These are phyloP conservation scores for Stratiolaelaps scimitus DNA, from an alignment of 1,140 invertebrate species.

Conservation along the genomic window DNA sequence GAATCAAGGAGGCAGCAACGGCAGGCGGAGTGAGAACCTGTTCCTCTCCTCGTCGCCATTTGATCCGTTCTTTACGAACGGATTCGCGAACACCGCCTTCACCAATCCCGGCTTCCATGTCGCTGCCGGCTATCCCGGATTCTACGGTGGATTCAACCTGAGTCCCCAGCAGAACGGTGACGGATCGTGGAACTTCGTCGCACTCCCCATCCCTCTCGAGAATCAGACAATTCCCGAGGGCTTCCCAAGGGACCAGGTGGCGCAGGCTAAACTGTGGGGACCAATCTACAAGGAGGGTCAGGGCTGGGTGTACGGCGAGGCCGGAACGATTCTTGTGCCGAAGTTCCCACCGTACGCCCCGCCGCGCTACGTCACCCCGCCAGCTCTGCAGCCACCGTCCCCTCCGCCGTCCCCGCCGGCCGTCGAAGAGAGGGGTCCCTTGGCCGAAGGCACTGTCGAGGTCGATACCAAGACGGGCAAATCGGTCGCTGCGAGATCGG, in stretches of 20 bases:
- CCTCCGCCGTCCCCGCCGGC: background rate
- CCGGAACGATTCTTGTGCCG: conserved; percentile 8
- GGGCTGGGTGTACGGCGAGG: conserved; percentile 12
- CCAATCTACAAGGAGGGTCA: conserved; percentile 13
- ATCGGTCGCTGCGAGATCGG: background rate
- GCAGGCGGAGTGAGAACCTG: conserved; percentile 3
- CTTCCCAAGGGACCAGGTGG: conserved; percentile 10
- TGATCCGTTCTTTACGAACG: conserved; percentile 21
- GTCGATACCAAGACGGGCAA: conserved; percentile 16
- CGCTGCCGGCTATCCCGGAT: conserved; percentile 12
- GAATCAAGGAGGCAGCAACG: background rate
- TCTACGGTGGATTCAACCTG: background rate
- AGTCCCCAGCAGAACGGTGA: conserved; percentile 23
- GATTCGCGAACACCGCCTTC: background rate
- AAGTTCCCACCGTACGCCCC: conserved; percentile 15
- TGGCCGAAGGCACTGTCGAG: background rate
- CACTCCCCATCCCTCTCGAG: conserved; percentile 9
- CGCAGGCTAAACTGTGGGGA: conserved; percentile 20
- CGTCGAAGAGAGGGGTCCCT: background rate
- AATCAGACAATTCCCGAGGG: conserved; percentile 22
- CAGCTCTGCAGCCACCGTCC: background rate
- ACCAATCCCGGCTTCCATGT: conserved; percentile 21
- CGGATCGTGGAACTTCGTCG: conserved; percentile 23
- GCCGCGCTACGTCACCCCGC: conserved; percentile 9
- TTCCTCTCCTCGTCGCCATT: conserved; percentile 7